Evolutionary conservation across 2,113 vertebrate species (phyloP).

Genomic region (Maccullochella peelii): DNA sequence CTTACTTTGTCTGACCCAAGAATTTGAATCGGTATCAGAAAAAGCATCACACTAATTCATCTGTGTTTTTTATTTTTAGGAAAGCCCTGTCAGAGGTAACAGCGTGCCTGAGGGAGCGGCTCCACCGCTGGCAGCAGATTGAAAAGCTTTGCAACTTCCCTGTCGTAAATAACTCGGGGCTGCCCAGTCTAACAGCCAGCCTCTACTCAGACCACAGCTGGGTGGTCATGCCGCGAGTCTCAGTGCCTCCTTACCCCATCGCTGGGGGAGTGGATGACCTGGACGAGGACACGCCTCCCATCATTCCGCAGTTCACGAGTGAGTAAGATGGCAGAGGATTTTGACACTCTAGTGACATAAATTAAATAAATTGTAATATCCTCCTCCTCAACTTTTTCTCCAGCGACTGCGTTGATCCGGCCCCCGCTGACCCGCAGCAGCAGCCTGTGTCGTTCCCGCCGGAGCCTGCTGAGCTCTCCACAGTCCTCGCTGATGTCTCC

Average conservation of each 20-base stretch:
- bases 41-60: neutral
- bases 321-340: conserved; percentile 56
- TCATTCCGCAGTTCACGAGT: conserved; percentile 95
- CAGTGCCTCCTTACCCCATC: conserved; percentile 96
- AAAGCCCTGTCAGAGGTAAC: conserved; percentile 96
- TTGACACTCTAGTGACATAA: neutral
- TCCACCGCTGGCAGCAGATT: conserved; percentile 99
- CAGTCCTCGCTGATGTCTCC: conserved; percentile 91
- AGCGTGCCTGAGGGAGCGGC: conserved; percentile 94
- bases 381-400: too few relatives aligned
- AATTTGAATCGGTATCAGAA: neutral
- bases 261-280: conserved; percentile 97
- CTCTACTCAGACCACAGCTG: conserved; percentile 99
- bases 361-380: neutral
- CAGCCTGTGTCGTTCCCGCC: conserved; percentile 93
- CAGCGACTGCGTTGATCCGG: conserved; percentile 78
- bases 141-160: conserved; percentile 99
- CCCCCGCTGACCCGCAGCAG: conserved; percentile 91
- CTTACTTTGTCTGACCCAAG: neutral
- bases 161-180: conserved; percentile 94
- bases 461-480: conserved; percentile 89
- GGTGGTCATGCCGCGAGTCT: conserved; percentile 98
- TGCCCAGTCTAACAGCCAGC: conserved; percentile 94
- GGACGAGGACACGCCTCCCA: conserved; percentile 97
- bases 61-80: conserved; percentile 72